phyloP scores from a whole-genome alignment of 2,797 vertebrate species.

The Dendrocincla tyrannina region DNA sequence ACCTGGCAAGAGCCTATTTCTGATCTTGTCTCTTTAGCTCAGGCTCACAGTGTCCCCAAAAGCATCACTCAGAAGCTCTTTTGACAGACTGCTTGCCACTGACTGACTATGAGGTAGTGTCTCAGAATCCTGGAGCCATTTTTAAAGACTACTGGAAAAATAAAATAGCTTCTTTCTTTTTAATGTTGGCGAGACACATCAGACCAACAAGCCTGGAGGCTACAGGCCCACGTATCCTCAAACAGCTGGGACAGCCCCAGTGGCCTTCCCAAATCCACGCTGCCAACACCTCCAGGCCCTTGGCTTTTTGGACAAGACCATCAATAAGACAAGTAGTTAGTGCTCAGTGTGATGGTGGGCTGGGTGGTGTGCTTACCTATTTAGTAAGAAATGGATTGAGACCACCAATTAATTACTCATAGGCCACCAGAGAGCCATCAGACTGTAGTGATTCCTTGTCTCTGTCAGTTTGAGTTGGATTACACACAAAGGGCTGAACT shows the following conservation, averaged over 20 bases:
- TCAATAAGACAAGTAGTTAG: conserved; percentile 8
- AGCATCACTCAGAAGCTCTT: conserved; percentile 73
- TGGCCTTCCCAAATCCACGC: conserved; percentile 11
- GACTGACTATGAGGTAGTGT: conserved; percentile 82
- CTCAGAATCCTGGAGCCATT: conserved; percentile 81
- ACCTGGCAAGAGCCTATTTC: not conserved
- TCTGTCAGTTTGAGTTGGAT: conserved; percentile 70
- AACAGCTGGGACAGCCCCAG: conserved; percentile 32
- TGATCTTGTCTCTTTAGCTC: conserved; percentile 55
- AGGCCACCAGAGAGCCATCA: conserved; percentile 62
- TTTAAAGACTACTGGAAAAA: conserved; percentile 75
- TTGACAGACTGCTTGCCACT: conserved; percentile 74
- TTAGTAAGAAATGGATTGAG: not conserved
- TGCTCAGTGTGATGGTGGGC: not conserved
- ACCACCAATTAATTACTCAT: conserved; percentile 64
- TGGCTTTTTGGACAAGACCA: conserved; percentile 13
- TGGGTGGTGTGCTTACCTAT: not conserved
- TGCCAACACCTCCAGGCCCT: conserved; percentile 44
- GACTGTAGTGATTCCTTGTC: conserved; percentile 37
- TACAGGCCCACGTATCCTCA: conserved; percentile 52
- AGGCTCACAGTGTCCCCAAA: conserved; percentile 66
- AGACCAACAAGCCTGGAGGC: conserved; percentile 61
- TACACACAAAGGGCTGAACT: conserved; percentile 74
- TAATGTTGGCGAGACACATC: conserved; percentile 36
- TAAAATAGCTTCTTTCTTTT: conserved; percentile 70